These are phyloP conservation scores for Nettapus auritus DNA, from an alignment of 2,113 vertebrate species.

Conservation along the genomic window DNA sequence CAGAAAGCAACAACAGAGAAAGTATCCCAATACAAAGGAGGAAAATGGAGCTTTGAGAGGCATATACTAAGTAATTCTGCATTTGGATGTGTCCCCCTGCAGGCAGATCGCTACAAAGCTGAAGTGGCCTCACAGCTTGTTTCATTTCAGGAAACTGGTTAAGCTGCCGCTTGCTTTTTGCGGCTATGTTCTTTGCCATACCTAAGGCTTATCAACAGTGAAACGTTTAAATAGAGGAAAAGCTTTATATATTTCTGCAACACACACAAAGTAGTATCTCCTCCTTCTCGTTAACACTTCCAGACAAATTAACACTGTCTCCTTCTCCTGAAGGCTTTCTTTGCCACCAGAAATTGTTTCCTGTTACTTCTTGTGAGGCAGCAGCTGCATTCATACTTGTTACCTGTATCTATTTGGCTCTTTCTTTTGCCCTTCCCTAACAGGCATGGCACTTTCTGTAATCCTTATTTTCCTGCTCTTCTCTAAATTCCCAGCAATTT, in stretches of 20 bases:
- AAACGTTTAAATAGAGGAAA: neutral
- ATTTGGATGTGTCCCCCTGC: slow-evolving; percentile 25
- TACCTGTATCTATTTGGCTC: neutral
- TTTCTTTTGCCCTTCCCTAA: neutral
- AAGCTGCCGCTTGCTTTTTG: neutral
- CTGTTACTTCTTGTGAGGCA: neutral
- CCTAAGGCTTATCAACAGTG: neutral
- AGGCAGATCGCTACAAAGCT: neutral
- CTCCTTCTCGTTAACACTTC: neutral
- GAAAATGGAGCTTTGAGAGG: neutral
- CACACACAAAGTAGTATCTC: neutral
- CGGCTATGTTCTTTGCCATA: neutral
- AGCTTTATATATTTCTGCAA: neutral
- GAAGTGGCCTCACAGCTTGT: neutral
- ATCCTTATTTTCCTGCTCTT: neutral
- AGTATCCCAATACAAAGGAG: neutral
- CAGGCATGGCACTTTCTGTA: neutral
- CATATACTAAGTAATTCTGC: neutral
- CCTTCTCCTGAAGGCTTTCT: neutral
- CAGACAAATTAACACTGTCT: neutral
- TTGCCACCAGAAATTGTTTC: neutral
- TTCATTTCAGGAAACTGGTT: neutral
- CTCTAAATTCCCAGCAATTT: neutral
- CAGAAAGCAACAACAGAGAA: neutral
- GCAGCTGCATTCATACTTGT: neutral